Percentiles rank a stretch among this genome's conserved stretches.
Evolutionary conservation across 2,888 invertebrate genomes (phyloP).

Genomic region (Drymonia ruficornis): DNA sequence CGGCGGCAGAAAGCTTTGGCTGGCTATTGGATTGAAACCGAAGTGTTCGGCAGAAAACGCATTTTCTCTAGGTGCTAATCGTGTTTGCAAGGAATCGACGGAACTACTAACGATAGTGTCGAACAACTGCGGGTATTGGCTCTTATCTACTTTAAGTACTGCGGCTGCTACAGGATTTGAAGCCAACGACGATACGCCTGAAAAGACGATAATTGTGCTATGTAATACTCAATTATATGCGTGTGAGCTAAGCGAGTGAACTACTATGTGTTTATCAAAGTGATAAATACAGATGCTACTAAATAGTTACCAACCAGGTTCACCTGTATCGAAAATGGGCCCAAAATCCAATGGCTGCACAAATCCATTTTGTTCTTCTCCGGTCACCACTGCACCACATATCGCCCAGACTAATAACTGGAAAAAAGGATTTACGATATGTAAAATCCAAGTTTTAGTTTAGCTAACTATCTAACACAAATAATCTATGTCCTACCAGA

Average conservation of each 20-base stretch:
- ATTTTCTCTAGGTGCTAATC: constrained; percentile 68
- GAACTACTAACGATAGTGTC: constrained; percentile 80
- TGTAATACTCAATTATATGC: constrained; percentile 21
- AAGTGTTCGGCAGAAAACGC: constrained; percentile 74
- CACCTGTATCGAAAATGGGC: constrained; percentile 76
- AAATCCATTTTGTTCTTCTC: constrained; percentile 71
- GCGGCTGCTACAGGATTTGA: constrained; percentile 74
- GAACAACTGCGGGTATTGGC: constrained; percentile 74
- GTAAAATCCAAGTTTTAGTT: constrained; percentile 10
- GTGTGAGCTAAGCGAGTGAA: constrained; percentile 16
- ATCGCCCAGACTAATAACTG: constrained; percentile 76
- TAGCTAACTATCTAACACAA: constrained; percentile 9
- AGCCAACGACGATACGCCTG: constrained; percentile 76
- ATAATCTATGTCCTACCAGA: constrained; percentile 62
- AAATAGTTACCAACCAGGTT: constrained; percentile 58
- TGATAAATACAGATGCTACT: constrained; percentile 6
- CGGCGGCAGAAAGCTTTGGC: constrained; percentile 68
- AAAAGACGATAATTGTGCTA: constrained; percentile 53
- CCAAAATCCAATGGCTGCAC: constrained; percentile 84
- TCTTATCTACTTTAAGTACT: constrained; percentile 75
- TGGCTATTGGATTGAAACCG: constrained; percentile 79
- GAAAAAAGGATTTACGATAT: constrained; percentile 45
- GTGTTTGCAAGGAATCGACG: constrained; percentile 72
- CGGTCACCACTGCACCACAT: constrained; percentile 66
- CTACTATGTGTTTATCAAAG: constrained; percentile 8